These are phyloP conservation scores for Euschistus heros DNA, from an alignment of 1,140 invertebrate genomes.

Conservation along the genomic window DNA sequence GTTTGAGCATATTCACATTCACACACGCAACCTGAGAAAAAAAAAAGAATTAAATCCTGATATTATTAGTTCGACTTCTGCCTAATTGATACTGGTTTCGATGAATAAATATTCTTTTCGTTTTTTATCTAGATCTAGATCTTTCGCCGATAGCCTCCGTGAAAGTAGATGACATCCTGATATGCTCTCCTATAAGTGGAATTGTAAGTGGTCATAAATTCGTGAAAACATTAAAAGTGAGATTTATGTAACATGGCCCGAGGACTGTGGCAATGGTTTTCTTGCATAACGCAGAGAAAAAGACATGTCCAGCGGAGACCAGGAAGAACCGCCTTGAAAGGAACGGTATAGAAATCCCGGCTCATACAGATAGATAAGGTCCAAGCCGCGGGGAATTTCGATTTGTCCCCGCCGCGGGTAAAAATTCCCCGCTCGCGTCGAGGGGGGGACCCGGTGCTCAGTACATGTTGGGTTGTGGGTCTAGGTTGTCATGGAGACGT, in stretches of 20 bases:
- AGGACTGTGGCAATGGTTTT: background rate
- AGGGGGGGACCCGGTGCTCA: background rate
- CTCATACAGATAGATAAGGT: slow-evolving; percentile 5
- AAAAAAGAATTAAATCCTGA: no score
- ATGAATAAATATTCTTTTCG: no score
- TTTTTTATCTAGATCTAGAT: no score
- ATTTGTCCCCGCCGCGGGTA: background rate
- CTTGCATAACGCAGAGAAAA: background rate
- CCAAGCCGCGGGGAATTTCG: background rate
- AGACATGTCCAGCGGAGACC: background rate
- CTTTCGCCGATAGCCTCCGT: no score
- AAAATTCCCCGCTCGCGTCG: slow-evolving; percentile 1
- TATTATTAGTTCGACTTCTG: no score
- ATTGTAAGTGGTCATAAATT: no score
- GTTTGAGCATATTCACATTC: no score
- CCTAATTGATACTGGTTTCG: no score
- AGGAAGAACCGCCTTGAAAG: background rate
- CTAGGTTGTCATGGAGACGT: slow-evolving; percentile 20
- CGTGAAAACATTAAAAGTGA: background rate
- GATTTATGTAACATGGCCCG: background rate
- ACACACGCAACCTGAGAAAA: no score
- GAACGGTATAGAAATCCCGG: background rate
- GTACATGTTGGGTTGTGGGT: slow-evolving; percentile 22
- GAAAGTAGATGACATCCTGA: no score
- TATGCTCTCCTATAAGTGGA: no score